Base-by-base conservation (phyloP, 2,797 vertebrate genomes). In the Aeoliscus strigatus region DNA sequence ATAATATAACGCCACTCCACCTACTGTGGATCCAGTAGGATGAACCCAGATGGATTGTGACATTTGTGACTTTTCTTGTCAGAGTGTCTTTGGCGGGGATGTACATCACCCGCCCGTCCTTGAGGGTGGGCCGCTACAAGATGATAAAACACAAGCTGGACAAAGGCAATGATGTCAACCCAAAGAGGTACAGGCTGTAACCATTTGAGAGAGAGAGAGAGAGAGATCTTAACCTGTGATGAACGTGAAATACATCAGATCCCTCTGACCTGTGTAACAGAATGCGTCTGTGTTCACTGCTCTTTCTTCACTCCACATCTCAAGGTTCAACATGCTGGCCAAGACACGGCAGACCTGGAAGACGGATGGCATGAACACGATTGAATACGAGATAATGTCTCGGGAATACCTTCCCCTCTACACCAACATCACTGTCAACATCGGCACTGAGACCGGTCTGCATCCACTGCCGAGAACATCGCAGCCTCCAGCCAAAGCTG, bases 131-230 rank as follows among this genome's bases (percentile, higher is more conserved):
- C n/a, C 75, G 77, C 9, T 92, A 92, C 73, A 90, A 86, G 64
- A 91, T 92, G 90, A 91, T 91, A 30, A 91, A 93, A 67, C 91
- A 92, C 70, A 89, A 86, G 21, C 79, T 87, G 17, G 90, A 91
- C 54, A 62, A 84, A 32, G 90, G 91, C 54, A 91, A 89, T 1
- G 83, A 87, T 7, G 71, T 84, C 32, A 92, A 91, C 53, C 87
- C 87, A 2, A 84, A 83, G 60, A 89, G 90, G 90, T 92, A 68
- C 1, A 29, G 66, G n/a, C n/a, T n/a, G n/a, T n/a, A n/a, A n/a
- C n/a, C n/a, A n/a, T n/a, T n/a, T n/a, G n/a, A n/a, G n/a, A n/a
- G n/a, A n/a, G n/a, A n/a, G n/a, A n/a, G n/a, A n/a, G n/a, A n/a
- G n/a, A n/a, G n/a, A n/a, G n/a, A n/a, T n/a, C n/a, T n/a, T n/a